Evolutionary conservation across 2,888 invertebrate species (phyloP).

Genomic region (Leptinotarsa peninsularis): DNA sequence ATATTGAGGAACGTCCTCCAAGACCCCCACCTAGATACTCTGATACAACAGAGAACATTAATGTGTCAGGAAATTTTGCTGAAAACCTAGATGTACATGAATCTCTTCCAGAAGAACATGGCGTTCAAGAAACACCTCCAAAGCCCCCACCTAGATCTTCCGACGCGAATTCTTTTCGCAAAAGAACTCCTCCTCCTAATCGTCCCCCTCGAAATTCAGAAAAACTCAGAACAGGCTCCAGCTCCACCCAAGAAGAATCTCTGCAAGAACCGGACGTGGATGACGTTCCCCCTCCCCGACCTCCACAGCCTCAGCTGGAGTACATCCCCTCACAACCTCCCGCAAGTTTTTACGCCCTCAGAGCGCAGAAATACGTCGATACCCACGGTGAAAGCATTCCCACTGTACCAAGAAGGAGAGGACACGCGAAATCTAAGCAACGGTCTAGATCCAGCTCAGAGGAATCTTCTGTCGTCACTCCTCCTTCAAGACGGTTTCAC

Average conservation of each 20-base stretch:
- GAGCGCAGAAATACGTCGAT: conserved; percentile 60
- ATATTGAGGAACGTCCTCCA: conserved; percentile 1
- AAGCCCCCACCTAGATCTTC: conserved; percentile 33
- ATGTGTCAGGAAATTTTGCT: neutral
- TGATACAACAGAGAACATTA: neutral
- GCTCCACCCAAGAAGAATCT: conserved; percentile 30
- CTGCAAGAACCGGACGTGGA: conserved; percentile 57
- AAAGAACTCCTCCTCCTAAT: conserved; percentile 64
- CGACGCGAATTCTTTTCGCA: conserved; percentile 23
- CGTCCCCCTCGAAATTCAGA: conserved; percentile 62
- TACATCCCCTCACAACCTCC: conserved; percentile 65
- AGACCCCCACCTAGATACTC: neutral
- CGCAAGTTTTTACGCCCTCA: conserved; percentile 62
- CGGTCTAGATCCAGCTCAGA: conserved; percentile 58
- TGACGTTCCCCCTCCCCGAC: conserved; percentile 62
- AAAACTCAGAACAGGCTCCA: conserved; percentile 32
- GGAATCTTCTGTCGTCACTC: conserved; percentile 47
- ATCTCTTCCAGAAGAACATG: neutral
- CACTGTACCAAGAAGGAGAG: conserved; percentile 66
- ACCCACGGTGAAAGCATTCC: conserved; percentile 62
- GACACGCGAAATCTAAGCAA: conserved; percentile 62
- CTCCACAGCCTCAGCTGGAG: conserved; percentile 62
- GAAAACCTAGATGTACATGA: neutral
- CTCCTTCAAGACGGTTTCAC: conserved; percentile 44
- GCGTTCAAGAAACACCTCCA: conserved; percentile 18